These are phyloP conservation scores for Agrochola circellaris DNA, from an alignment of 2,888 invertebrate genomes.

Conservation along the genomic window DNA sequence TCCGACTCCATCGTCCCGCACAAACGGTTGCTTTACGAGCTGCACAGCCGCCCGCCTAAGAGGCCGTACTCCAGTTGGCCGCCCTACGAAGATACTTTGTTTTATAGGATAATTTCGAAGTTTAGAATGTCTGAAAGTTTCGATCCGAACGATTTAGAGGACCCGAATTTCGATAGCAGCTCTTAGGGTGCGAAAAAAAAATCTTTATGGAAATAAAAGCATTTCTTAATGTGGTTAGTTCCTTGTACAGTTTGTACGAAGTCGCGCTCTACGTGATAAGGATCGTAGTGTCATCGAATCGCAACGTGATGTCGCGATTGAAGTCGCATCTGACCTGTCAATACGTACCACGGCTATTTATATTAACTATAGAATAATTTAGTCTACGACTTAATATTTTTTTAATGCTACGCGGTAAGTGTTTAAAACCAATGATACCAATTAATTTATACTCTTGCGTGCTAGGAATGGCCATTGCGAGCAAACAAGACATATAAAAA, in stretches of 20 bases:
- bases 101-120: slow-evolving; percentile 84
- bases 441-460: slow-evolving; percentile 12
- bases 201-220: background rate
- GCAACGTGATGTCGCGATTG: background rate
- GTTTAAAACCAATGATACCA: slow-evolving; percentile 20
- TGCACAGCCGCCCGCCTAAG: slow-evolving; percentile 59
- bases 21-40: slow-evolving; percentile 75
- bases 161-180: slow-evolving; percentile 62
- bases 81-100: slow-evolving; percentile 83
- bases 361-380: slow-evolving; percentile 1
- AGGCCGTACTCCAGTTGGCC: slow-evolving; percentile 84
- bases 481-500: background rate
- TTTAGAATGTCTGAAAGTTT: slow-evolving; percentile 88
- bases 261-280: background rate
- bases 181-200: slow-evolving; percentile 31
- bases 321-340: background rate
- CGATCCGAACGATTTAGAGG: slow-evolving; percentile 81
- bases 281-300: background rate
- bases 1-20: slow-evolving; percentile 45
- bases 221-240: background rate
- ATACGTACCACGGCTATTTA: background rate
- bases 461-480: background rate
- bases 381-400: no score
- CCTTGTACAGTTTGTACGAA: background rate
- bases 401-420: slow-evolving; percentile 34